Percentiles rank a stretch among this genome's conserved stretches.
These are phyloP conservation scores for Plebejus melissa DNA, from an alignment of 2,888 invertebrate species.

Conservation along the genomic window DNA sequence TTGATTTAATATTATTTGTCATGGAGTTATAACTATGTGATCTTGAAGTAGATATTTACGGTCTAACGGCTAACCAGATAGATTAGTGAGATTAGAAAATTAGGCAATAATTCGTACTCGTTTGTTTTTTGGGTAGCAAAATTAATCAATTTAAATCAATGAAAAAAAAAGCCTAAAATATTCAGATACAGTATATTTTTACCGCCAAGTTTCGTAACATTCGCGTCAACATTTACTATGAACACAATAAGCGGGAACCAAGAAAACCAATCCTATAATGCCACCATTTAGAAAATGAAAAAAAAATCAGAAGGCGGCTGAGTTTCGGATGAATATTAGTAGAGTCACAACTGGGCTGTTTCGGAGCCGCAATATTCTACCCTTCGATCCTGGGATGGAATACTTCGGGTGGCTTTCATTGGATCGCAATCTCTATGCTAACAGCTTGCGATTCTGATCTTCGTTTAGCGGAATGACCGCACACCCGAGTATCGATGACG, in stretches of 20 bases:
- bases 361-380: slow-evolving; percentile 71
- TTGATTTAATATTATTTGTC: no score
- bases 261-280: slow-evolving; percentile 43
- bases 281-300: slow-evolving; percentile 49
- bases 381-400: slow-evolving; percentile 73
- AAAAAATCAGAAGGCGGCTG: slow-evolving; percentile 63
- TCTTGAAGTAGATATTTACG: no score
- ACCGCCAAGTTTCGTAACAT: background rate
- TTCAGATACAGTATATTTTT: background rate
- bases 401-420: slow-evolving; percentile 73
- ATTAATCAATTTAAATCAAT: background rate
- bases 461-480: slow-evolving; percentile 79
- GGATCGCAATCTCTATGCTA: slow-evolving; percentile 79
- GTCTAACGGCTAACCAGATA: no score
- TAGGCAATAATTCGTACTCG: background rate
- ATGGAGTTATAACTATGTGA: no score
- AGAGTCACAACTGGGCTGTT: slow-evolving; percentile 65
- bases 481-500: slow-evolving; percentile 71
- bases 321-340: slow-evolving; percentile 58
- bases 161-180: background rate
- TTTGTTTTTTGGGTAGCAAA: background rate
- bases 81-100: background rate
- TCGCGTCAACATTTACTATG: background rate
- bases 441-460: slow-evolving; percentile 79
- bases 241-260: slow-evolving; percentile 27